Evolutionary conservation across 1,140 invertebrate species (phyloP), one percentile per base, ranked within the genome.

Genomic region (Xylocopa sonorina): DNA sequence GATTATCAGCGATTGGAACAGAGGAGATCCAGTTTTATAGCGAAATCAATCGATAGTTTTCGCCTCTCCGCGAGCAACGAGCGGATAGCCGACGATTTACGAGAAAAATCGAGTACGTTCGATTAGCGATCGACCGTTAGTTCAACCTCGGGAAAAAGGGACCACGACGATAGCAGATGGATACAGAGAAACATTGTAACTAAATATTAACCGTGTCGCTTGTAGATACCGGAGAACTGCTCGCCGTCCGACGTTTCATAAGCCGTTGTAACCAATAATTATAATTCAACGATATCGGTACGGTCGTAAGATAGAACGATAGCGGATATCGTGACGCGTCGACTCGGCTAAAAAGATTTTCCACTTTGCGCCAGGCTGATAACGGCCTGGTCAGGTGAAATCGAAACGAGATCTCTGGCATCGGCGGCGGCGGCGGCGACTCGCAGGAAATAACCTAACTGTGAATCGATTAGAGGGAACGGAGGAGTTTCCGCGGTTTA

Each of bases 171-270:
- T 38, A 24, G 27, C 6, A 14, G 16, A 0, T 2, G 0, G 38
- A 64, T 64, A 64, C 41, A 43, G 16, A 9, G 62, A 43, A 27
- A 64, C 62, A 64, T 24, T 43, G 62, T 43, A 64, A 64, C 24
- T 38, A 41, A 64, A 27, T 10, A 2, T 24, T 27, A 24, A n/a
- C n/a, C n/a, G n/a, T n/a, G n/a, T 5, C 6, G 18, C 24, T 64
- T 27, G 43, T 27, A 64, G 27, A 43, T 6, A 24, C 27, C 24
- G 38, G 16, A 32, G 38, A 64, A 64, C 24, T 27, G 24, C 27
- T 24, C 10, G 10, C 3, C 58, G 12, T 3, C 12, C n/a, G 21
- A 16, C 16, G n/a, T 43, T 64, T 43, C 62, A 64, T 5, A 27
- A 3, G 4, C 27, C n/a, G 34, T 24, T 24, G n/a, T 21, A n/a